Conservation (phyloP, 2,888 invertebrate genomes). For the Lumbricus terrestris region DNA sequence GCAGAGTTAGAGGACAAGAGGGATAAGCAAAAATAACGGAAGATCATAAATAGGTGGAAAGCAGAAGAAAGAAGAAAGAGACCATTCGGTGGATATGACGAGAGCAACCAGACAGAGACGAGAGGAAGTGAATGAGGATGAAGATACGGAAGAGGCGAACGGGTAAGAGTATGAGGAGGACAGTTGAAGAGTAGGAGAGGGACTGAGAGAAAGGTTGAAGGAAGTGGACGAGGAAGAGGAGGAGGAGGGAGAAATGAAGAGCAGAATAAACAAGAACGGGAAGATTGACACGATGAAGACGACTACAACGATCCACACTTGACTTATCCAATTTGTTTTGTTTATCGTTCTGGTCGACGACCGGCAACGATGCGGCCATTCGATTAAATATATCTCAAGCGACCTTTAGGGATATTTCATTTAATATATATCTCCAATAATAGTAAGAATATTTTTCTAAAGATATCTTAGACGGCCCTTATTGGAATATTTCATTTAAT, state of each 20-base stretch:
- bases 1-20: neutral
- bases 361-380: too few relatives aligned
- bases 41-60: neutral
- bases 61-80: neutral
- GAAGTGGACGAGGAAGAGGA: neutral
- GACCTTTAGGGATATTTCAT: too few relatives aligned
- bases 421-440: too few relatives aligned
- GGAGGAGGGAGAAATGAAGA: conserved; percentile 10
- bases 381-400: too few relatives aligned
- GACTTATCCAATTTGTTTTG: too few relatives aligned
- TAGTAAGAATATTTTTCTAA: too few relatives aligned
- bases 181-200: neutral
- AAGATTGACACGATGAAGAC: neutral
- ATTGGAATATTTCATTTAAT: too few relatives aligned
- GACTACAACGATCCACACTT: too few relatives aligned
- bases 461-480: too few relatives aligned
- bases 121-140: neutral
- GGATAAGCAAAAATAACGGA: neutral
- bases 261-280: neutral
- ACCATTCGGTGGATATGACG: neutral
- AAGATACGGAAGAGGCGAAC: neutral
- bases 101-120: neutral
- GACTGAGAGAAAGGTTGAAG: neutral
- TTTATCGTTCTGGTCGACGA: too few relatives aligned
- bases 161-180: neutral